These are phyloP conservation scores for Ryuthela nishihirai DNA, from an alignment of 2,888 invertebrate species.

Conservation along the genomic window DNA sequence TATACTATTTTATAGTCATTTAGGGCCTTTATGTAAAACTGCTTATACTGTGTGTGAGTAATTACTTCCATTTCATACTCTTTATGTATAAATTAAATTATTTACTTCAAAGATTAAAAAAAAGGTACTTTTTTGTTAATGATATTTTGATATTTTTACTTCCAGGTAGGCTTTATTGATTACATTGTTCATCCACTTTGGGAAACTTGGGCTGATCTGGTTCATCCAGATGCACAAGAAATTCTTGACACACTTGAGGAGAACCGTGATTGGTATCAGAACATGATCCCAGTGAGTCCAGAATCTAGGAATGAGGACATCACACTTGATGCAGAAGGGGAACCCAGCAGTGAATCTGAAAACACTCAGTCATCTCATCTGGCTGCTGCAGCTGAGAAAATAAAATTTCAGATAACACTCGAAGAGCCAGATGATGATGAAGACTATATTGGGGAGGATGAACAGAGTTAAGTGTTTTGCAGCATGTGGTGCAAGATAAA, in stretches of 20 bases:
- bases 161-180: conserved; percentile 57
- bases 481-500: too few species aligned
- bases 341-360: conserved; percentile 53
- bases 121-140: too few species aligned
- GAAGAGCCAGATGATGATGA: conserved; percentile 67
- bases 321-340: conserved; percentile 51
- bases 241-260: conserved; percentile 97
- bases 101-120: too few species aligned
- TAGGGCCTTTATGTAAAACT: too few species aligned
- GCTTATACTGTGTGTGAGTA: too few species aligned
- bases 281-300: conserved; percentile 89
- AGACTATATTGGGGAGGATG: conserved; percentile 13
- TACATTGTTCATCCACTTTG: conserved; percentile 99
- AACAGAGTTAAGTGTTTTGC: conserved; percentile 17
- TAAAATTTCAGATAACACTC: conserved; percentile 63
- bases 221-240: conserved; percentile 97
- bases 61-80: too few species aligned
- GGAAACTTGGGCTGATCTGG: conserved; percentile 99
- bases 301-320: conserved; percentile 43
- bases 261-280: conserved; percentile 95
- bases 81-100: too few species aligned
- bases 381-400: conserved; percentile 43
- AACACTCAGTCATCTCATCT: conserved; percentile 8
- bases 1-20: too few species aligned
- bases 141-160: too few species aligned